These are phyloP conservation scores for Cherax quadricarinatus DNA, from an alignment of 1,140 invertebrate genomes.

Conservation along the genomic window DNA sequence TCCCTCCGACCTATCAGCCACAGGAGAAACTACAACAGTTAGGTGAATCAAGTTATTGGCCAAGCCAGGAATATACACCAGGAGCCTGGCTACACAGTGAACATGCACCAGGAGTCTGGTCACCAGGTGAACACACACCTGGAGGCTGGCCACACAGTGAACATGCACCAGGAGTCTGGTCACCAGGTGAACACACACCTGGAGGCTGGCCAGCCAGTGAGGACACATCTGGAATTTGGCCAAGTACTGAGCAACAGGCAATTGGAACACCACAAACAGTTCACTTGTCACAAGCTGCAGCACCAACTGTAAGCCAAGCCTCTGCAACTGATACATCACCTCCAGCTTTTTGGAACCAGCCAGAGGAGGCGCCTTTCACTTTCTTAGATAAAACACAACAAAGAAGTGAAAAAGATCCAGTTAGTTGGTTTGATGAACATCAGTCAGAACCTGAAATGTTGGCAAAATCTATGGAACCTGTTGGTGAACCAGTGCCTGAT, in stretches of 20 bases:
- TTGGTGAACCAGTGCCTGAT: background rate
- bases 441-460: background rate
- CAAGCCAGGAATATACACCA: conserved; percentile 10
- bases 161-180: conserved; percentile 13
- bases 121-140: background rate
- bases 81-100: background rate
- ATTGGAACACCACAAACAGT: background rate
- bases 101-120: background rate
- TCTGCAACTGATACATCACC: background rate
- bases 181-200: conserved; percentile 6
- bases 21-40: background rate
- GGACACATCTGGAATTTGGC: background rate
- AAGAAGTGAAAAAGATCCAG: conserved; percentile 35
- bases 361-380: background rate
- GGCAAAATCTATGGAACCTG: background rate
- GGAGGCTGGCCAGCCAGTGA: conserved; percentile 1
- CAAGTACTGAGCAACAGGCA: background rate
- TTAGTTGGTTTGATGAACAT: conserved; percentile 51
- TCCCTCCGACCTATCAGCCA: background rate
- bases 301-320: background rate
- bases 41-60: background rate
- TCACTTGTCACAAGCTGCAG: background rate
- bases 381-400: background rate
- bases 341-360: background rate
- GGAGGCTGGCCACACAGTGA: background rate